Evolutionary conservation across 2,888 invertebrate species (phyloP).

Genomic region (Pinctada fucata): DNA sequence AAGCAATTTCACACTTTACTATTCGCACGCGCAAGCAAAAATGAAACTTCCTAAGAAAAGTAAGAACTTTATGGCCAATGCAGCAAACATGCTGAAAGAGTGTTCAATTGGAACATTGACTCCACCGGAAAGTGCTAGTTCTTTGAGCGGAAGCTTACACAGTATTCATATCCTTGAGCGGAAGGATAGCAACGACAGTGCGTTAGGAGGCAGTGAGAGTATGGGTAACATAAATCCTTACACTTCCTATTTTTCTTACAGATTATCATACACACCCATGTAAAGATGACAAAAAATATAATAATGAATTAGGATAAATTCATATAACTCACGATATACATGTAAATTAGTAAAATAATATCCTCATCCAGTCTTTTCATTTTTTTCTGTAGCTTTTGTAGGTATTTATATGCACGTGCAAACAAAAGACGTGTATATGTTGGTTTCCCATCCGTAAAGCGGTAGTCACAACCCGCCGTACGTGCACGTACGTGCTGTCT

Average conservation of each 20-base stretch:
- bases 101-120: conserved; percentile 16
- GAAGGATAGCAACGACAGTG: conserved; percentile 61
- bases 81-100: conserved; percentile 70
- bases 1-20: conserved; percentile 75
- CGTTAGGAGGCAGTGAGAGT: conserved; percentile 60
- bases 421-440: too few species aligned
- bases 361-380: too few species aligned
- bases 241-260: neutral
- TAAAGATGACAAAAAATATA: too few species aligned
- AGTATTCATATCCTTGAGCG: conserved; percentile 37
- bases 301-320: too few species aligned
- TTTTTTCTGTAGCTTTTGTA: too few species aligned
- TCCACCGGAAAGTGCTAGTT: conserved; percentile 32
- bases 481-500: too few species aligned
- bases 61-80: conserved; percentile 69
- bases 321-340: too few species aligned
- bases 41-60: conserved; percentile 72
- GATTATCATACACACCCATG: neutral
- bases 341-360: too few species aligned
- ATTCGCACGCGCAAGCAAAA: conserved; percentile 74
- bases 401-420: too few species aligned
- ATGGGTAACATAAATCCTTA: conserved; percentile 43
- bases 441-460: too few species aligned
- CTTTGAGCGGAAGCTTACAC: conserved; percentile 12
- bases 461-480: too few species aligned